Evolutionary conservation across 2,888 invertebrate species (phyloP), one percentile per base, ranked within the genome.

Genomic region (Trichopria drosophilae): DNA sequence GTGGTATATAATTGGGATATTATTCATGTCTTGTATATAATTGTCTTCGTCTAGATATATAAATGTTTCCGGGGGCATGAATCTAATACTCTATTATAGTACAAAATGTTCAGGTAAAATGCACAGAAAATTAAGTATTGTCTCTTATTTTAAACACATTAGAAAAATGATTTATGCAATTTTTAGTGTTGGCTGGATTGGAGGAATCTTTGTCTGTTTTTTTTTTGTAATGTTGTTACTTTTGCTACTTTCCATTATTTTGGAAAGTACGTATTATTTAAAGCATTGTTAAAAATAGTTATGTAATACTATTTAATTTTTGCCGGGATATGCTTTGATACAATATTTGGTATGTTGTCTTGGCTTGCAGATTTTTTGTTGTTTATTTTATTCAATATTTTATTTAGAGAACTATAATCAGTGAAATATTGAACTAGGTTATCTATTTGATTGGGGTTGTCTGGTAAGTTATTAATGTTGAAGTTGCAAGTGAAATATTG

Each of bases 181-280:
- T n/a, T n/a, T n/a, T n/a, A 13, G 58, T 62, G 22, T 53, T 60
- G 2, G 48, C 20, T 1, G 57, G 52, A n/a, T 53, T 22, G 2
- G 36, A 26, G 9, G 3, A 15, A 10, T 42, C 15, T 35, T 44
- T 44, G 23, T 15, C 13, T 31, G n/a, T n/a, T n/a, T n/a, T 36
- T 43, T 39, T 53, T 54, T 23, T 24, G 24, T 10, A 62, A 39
- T 0, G 62, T 43, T 1, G 61, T 54, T 1, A 62, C 46, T 51
- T 62, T 66, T 0, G 62, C 62, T 4, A 13, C 51, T 50, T 59
- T 61, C 58, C 59, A 60, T 3, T 7, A 40, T 0, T 20, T 16
- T 1, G 70, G 67, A 54, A 67, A 68, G 20, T 61, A 57, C 4
- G 45, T 58, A 13, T 58, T 61, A n/a, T 69, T 68, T 6, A 53